These are phyloP conservation scores for Crotalus helleri DNA, from an alignment of 2,113 vertebrate genomes.

Conservation along the genomic window DNA sequence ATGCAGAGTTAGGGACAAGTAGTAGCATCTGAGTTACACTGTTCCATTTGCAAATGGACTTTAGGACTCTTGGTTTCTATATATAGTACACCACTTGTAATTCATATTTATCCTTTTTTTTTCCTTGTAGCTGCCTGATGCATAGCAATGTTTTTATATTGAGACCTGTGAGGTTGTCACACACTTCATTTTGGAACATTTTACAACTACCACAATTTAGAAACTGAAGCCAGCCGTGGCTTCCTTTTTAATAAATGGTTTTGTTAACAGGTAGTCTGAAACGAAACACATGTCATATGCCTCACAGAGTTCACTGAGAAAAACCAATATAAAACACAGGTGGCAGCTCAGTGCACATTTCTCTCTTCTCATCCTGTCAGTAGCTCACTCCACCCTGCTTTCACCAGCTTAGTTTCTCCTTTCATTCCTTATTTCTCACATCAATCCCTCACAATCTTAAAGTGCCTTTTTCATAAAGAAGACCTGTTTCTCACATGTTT, in stretches of 20 bases:
- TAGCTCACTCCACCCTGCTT: background rate
- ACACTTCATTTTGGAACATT: background rate
- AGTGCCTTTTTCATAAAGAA: background rate
- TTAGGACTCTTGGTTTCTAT: background rate
- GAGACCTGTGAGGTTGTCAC: background rate
- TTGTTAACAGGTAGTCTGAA: background rate
- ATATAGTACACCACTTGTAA: background rate
- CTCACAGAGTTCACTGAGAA: background rate
- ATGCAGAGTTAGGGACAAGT: background rate
- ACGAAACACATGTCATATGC: background rate
- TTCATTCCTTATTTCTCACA: background rate
- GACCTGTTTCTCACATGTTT: background rate
- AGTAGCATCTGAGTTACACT: background rate
- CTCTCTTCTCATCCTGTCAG: background rate
- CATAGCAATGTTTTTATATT: background rate
- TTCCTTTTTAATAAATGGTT: background rate
- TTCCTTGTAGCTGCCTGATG: background rate
- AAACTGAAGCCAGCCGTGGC: background rate
- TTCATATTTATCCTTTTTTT: background rate
- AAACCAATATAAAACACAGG: background rate
- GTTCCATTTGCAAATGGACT: background rate
- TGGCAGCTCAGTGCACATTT: background rate
- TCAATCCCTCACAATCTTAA: background rate
- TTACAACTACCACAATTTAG: background rate
- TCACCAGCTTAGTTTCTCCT: background rate